Percentiles rank a stretch among this genome's conserved stretches.
Evolutionary conservation across 1,140 invertebrate genomes (phyloP).

Genomic region (Penaeus vannamei): DNA sequence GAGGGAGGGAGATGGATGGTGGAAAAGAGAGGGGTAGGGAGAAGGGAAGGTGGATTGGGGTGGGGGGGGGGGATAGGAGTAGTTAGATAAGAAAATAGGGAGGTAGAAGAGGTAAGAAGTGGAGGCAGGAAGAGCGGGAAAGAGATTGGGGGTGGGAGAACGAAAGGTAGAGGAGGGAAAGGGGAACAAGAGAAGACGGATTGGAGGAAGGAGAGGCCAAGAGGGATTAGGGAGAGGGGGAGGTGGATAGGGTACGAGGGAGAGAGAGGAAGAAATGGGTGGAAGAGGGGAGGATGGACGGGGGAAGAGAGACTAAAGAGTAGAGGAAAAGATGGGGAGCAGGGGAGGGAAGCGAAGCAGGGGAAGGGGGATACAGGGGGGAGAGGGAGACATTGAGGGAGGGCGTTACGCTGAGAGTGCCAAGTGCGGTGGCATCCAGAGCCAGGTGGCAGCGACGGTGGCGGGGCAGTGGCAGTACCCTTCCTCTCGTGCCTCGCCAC

Average conservation of each 20-base stretch:
- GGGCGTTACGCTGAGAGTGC: neutral
- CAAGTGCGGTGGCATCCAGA: no score
- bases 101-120: neutral
- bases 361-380: neutral
- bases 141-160: neutral
- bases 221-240: neutral
- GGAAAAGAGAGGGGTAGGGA: neutral
- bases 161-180: slow-evolving; percentile 3
- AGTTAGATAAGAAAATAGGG: neutral
- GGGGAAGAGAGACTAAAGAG: neutral
- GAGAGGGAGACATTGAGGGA: neutral
- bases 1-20: neutral
- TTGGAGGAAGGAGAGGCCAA: neutral
- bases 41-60: neutral
- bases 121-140: neutral
- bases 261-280: neutral
- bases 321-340: neutral
- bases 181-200: neutral
- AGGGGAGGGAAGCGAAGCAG: neutral
- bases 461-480: no score
- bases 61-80: neutral
- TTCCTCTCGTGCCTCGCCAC: no score
- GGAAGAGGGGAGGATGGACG: neutral
- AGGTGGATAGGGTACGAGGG: neutral
- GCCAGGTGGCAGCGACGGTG: no score